A percentile compares a stretch with the other conserved stretches of the same genome.
These are phyloP conservation scores for Ianthella basta DNA, from an alignment of 37 sponge, comb jelly and placozoan genomes.

Conservation along the genomic window DNA sequence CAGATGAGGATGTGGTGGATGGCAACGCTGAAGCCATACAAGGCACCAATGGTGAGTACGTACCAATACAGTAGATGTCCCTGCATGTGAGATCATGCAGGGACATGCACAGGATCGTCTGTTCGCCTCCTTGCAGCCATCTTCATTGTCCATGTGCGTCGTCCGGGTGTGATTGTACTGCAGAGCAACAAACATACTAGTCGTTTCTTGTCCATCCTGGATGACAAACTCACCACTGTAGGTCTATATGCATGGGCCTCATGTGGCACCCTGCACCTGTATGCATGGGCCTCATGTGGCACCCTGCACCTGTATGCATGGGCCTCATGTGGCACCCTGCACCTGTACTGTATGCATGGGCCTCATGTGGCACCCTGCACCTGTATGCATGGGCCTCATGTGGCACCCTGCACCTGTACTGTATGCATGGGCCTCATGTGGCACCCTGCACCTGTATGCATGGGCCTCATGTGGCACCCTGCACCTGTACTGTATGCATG, in stretches of 20 bases:
- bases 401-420: no score
- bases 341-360: no score
- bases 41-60: not conserved
- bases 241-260: conserved; percentile 14
- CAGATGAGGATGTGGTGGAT: not conserved
- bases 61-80: not conserved
- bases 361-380: no score
- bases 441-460: no score
- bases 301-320: no score
- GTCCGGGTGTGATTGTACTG: conserved; percentile 53
- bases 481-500: no score
- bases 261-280: no score
- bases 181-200: conserved; percentile 46
- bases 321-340: no score
- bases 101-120: not conserved
- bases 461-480: no score
- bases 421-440: no score
- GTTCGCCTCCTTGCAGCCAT: conserved; percentile 29
- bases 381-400: no score
- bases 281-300: no score
- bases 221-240: conserved; percentile 51
- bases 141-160: conserved; percentile 53
- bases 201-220: conserved; percentile 44
- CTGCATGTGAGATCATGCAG: not conserved
- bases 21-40: not conserved